Percentiles rank a stretch among this genome's conserved stretches.
Conservation (phyloP, 2,113 vertebrate species). For the Fulmarus glacialis region DNA sequence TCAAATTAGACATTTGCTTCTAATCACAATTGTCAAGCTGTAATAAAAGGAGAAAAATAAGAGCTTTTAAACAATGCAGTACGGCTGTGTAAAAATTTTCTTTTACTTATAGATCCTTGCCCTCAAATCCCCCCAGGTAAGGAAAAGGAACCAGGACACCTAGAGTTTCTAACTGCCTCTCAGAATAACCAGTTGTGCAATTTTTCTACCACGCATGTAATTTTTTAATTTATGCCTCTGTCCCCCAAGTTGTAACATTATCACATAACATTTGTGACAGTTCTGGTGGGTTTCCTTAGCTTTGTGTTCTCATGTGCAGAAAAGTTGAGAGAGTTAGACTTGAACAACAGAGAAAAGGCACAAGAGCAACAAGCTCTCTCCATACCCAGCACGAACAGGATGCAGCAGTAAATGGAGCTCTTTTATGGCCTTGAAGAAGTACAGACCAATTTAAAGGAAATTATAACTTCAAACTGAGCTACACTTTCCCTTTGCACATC, state of each 20-base stretch:
- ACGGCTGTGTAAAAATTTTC: background rate
- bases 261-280: background rate
- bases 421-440: background rate
- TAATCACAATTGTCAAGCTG: background rate
- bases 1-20: background rate
- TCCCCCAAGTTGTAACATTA: background rate
- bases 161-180: background rate
- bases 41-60: background rate
- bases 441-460: background rate
- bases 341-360: background rate
- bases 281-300: background rate
- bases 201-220: background rate
- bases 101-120: background rate
- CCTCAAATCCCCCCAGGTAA: background rate
- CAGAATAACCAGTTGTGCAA: background rate
- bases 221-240: background rate
- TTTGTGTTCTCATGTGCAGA: background rate
- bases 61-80: background rate
- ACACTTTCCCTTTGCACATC: background rate
- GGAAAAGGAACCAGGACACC: background rate
- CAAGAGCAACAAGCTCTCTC: background rate
- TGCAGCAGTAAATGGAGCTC: background rate
- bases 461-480: background rate
- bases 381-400: background rate
- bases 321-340: background rate